Evolutionary conservation across 2,888 invertebrate species (phyloP), one percentile per base, ranked within the genome.

Genomic region (Cepaea hortensis): DNA sequence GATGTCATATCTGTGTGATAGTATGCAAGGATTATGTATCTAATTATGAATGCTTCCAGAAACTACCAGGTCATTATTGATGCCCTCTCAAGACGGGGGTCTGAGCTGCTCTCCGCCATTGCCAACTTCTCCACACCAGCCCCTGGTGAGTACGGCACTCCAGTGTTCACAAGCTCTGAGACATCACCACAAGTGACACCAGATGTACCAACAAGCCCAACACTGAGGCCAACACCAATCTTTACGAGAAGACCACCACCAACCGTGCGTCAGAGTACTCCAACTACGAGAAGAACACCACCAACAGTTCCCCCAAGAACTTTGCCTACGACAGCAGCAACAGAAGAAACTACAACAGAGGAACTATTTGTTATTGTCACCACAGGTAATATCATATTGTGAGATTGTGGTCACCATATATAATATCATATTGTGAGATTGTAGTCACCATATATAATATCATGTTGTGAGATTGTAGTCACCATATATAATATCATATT

Each of bases 11-110:
- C 11, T 55, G 55, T 1, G 55, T 55, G 0, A 9, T 55, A 55
- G 55, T 55, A 55, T 35, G 55, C 1, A 55, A 55, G 0, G 11
- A 55, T 55, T 55, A 11, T 9, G 0, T 55, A n/a, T 55, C 48
- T 50, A 18, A 18, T 13, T 55, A 4, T 62, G 81, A 72, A 20
- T 11, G n/a, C 0, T 62, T 75, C 6, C 85, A 85, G 85, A 50
- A 35, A 55, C 3, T 85, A 85, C 72, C 55, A 70, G 13, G 79
- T 85, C 50, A 68, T 85, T 18, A 1, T 85, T 4, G 85, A 85
- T 6, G 79, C 79, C 0, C 35, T 85, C 0, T 13, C 68, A 9
- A 11, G 4, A 9, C 7, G 4, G 23, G 79, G 15, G 0, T 2
- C 3, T 2, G 1, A 55, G 1, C 4, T 79, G 3, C 50, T 85